Evolutionary conservation across 2,888 invertebrate species (phyloP), one percentile per base, ranked within the genome.

Genomic region (Ichneumoninae sp.): DNA sequence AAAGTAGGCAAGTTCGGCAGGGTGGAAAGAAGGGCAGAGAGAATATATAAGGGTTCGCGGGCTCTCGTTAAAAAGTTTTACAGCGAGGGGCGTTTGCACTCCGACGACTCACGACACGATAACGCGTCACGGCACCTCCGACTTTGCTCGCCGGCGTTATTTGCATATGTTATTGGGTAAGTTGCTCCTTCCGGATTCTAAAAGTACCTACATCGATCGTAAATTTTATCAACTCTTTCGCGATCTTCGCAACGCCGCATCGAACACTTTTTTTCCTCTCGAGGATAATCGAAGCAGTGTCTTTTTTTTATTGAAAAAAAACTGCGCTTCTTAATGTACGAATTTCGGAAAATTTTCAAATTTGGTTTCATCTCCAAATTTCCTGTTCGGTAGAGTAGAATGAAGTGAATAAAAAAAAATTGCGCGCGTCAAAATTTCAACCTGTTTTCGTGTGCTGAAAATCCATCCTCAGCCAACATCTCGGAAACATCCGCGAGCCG

Each of bases 121-220:
- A 69, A 69, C 57, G 26, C 57, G 30, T 30, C 33, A 57, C 68
- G 30, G 30, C 47, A 54, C 36, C 33, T 16, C 10, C 19, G 54
- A 68, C 19, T 68, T 30, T 60, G 36, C 63, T 70, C 57, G 19
- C 63, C 47, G 69, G 40, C 30, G 63, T 70, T 78, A 78, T 83
- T 83, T 83, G 73, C 78, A 79, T 83, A 79, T 36, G 57, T 83
- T 83, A 78, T 83, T 83, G 71, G 70, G 40, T 44, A 83, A 83
- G 70, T 65, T 44, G 71, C 54, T 44, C 65, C 54, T 63, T 70
- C 33, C 60, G 40, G 70, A 52, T 36, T 52, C 33, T 30, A 19
- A 33, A 19, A 33, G 52, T 52, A 54, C 19, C 66, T 13, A 66
- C 76, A 79, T 36, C 40, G 6, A 47, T 79, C 78, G 36, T 50